phyloP scores from a whole-genome alignment of 2,888 invertebrate species.

The Busseola fusca region DNA sequence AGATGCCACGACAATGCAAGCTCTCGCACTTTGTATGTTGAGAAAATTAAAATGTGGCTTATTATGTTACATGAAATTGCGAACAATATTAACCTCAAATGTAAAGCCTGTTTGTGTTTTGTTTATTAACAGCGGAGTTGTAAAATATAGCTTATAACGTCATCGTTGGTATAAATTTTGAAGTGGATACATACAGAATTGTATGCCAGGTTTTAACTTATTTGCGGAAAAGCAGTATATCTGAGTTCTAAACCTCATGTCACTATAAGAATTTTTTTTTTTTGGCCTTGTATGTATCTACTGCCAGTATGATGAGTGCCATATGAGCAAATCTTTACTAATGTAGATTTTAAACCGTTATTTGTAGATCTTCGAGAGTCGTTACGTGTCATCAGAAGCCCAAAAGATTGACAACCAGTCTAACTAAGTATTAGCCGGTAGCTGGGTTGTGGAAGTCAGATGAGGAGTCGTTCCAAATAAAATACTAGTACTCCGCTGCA shows the following conservation, averaged over 20 bases:
- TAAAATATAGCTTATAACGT: not conserved
- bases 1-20: conserved; percentile 74
- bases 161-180: not conserved
- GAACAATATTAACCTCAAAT: conserved; percentile 53
- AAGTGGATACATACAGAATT: not conserved
- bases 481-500: no score
- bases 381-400: no score
- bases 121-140: conserved; percentile 6
- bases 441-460: no score
- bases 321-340: not conserved
- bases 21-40: conserved; percentile 68
- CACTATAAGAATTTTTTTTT: not conserved
- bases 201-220: not conserved
- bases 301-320: not conserved
- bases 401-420: no score
- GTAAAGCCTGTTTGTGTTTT: conserved; percentile 18
- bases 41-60: conserved; percentile 74
- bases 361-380: no score
- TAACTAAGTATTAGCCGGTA: no score
- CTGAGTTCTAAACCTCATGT: not conserved
- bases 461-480: no score
- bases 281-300: not conserved
- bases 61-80: conserved; percentile 58
- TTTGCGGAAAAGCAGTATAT: not conserved
- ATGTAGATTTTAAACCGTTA: no score